A percentile compares a stretch with the other conserved stretches of the same genome.
phyloP scores from a whole-genome alignment of 1,140 invertebrate genomes.

The Caenorhabditis briggsae region DNA sequence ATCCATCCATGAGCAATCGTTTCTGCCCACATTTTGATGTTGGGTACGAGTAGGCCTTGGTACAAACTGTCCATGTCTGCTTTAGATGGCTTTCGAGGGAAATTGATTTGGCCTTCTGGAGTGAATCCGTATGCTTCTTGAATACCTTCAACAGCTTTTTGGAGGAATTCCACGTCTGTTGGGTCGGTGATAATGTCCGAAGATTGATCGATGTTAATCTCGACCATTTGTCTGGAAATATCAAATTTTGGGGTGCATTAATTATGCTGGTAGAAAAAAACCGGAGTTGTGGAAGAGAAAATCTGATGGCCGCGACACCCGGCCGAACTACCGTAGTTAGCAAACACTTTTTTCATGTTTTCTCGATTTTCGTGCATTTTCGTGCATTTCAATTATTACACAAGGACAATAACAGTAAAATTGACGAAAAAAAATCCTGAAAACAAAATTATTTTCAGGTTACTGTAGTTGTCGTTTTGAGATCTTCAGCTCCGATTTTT shows the following conservation, averaged over 20 bases:
- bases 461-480: too few species aligned
- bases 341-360: too few species aligned
- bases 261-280: too few species aligned
- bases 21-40: constrained; percentile 23
- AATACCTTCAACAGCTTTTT: background rate
- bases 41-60: constrained; percentile 3
- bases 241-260: too few species aligned
- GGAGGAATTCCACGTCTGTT: background rate
- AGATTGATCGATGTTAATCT: background rate
- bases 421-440: too few species aligned
- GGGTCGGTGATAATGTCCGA: background rate
- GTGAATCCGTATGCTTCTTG: background rate
- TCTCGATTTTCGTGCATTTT: too few species aligned
- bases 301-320: too few species aligned
- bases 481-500: too few species aligned
- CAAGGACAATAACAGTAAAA: too few species aligned
- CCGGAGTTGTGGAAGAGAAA: too few species aligned
- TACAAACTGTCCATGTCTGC: constrained; percentile 13
- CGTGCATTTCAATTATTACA: too few species aligned
- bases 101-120: constrained; percentile 15
- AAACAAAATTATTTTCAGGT: background rate
- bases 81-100: background rate
- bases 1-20: background rate
- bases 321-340: too few species aligned
- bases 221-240: constrained; percentile 40